Conservation (phyloP, 1,140 invertebrate genomes). For the Drosophila bocqueti region DNA sequence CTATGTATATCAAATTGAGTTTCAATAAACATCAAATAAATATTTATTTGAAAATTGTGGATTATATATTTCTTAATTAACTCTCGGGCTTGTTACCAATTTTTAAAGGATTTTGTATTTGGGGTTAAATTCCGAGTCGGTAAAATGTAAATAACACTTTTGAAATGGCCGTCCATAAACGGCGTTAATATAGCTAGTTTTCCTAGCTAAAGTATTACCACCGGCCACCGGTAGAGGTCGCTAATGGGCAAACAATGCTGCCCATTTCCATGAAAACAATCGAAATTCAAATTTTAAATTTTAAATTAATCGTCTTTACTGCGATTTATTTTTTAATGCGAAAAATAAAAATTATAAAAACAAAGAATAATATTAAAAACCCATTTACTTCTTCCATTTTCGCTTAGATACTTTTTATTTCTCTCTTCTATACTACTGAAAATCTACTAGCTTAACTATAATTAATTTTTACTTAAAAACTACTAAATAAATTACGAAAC, state of each 20-base stretch:
- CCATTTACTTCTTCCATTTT: not conserved
- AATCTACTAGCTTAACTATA: not conserved
- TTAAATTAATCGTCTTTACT: not conserved
- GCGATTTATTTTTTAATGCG: not conserved
- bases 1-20: conserved; percentile 82
- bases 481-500: not conserved
- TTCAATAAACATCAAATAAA: conserved; percentile 81
- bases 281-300: not conserved
- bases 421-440: not conserved
- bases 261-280: not conserved
- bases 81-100: too few relatives aligned
- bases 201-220: too few relatives aligned
- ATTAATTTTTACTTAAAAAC: not conserved
- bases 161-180: too few relatives aligned
- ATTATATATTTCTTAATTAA: not conserved
- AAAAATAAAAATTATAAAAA: not conserved
- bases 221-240: too few relatives aligned
- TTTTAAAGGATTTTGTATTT: too few relatives aligned
- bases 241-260: not conserved
- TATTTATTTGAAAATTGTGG: conserved; percentile 64
- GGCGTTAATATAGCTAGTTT: too few relatives aligned
- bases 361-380: not conserved
- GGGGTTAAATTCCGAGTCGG: too few relatives aligned
- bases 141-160: too few relatives aligned
- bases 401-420: not conserved